Percentiles rank a stretch among this genome's conserved stretches.
Evolutionary conservation across 2,888 invertebrate genomes (phyloP).

Genomic region (Drosophila atripex): DNA sequence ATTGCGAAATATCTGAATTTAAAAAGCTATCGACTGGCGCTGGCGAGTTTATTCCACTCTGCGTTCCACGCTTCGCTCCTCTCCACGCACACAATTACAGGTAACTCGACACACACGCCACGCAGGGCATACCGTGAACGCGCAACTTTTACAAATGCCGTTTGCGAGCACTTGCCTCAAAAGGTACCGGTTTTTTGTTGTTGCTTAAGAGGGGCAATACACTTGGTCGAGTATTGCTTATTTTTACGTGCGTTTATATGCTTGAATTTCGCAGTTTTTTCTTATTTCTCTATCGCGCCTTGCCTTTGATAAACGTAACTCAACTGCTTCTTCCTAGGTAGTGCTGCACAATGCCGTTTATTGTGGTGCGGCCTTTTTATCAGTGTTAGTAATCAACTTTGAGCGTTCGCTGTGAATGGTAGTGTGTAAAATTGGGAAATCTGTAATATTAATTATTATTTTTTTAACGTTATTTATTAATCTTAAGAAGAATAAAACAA

Average conservation of each 20-base stretch:
- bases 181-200: constrained; percentile 16
- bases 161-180: constrained; percentile 40
- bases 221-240: constrained; percentile 30
- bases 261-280: constrained; percentile 40
- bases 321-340: constrained; percentile 43
- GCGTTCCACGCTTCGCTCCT: constrained; percentile 16
- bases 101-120: constrained; percentile 73
- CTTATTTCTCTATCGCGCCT: constrained; percentile 48
- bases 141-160: constrained; percentile 66
- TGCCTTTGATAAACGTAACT: constrained; percentile 62
- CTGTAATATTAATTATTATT: too few relatives aligned
- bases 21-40: constrained; percentile 37
- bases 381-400: constrained; percentile 23
- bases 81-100: constrained; percentile 50
- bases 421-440: too few relatives aligned
- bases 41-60: constrained; percentile 51
- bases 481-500: too few relatives aligned
- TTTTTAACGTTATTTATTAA: neutral
- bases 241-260: constrained; percentile 31
- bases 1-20: constrained; percentile 59
- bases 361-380: constrained; percentile 56
- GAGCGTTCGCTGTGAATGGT: constrained; percentile 1
- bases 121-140: constrained; percentile 70
- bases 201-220: constrained; percentile 19
- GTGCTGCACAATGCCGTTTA: constrained; percentile 44